These are phyloP conservation scores for Euproctis similis DNA, from an alignment of 2,888 invertebrate genomes.

Conservation along the genomic window DNA sequence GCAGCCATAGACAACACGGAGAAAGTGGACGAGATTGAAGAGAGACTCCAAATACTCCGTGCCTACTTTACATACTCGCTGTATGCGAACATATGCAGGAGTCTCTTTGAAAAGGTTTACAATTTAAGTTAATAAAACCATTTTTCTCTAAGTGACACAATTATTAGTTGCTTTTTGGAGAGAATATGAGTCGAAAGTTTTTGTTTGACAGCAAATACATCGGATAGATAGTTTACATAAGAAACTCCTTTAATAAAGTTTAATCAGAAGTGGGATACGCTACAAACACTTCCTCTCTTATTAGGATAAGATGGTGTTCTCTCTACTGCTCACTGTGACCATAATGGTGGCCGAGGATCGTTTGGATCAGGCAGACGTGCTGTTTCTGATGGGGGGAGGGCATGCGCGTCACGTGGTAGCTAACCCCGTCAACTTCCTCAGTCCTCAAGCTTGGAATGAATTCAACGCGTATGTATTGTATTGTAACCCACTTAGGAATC, in stretches of 20 bases:
- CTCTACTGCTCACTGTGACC: slow-evolving; percentile 83
- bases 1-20: slow-evolving; percentile 91
- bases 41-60: slow-evolving; percentile 83
- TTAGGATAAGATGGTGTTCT: slow-evolving; percentile 93
- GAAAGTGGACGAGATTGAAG: slow-evolving; percentile 85
- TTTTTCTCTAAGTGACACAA: no score
- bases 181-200: no score
- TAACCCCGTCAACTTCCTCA: slow-evolving; percentile 58
- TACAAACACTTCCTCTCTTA: no score
- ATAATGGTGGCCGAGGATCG: slow-evolving; percentile 77
- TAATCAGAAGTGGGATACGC: no score
- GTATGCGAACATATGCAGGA: slow-evolving; percentile 93
- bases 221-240: no score
- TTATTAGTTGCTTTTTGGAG: no score
- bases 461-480: slow-evolving; percentile 51
- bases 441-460: slow-evolving; percentile 59
- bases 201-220: no score
- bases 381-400: slow-evolving; percentile 92
- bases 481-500: no score
- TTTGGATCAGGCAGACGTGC: slow-evolving; percentile 81
- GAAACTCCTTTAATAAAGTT: no score
- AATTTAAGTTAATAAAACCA: no score
- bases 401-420: slow-evolving; percentile 41
- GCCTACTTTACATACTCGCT: slow-evolving; percentile 91
- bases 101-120: slow-evolving; percentile 92